Evolutionary conservation across 2,888 invertebrate genomes (phyloP), one percentile per base, ranked within the genome.

Genomic region (Nymphalis c-album): DNA sequence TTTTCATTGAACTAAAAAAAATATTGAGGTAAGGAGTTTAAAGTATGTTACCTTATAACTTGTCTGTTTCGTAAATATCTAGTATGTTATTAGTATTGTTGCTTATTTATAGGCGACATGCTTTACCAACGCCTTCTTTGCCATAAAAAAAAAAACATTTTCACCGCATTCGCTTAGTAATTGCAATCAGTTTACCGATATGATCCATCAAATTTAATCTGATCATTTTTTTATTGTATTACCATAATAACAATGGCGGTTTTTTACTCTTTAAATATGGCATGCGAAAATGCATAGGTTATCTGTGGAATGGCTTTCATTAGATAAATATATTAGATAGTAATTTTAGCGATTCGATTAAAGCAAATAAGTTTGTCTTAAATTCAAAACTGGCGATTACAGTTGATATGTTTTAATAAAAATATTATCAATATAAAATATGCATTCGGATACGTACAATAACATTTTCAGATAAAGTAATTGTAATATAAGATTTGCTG

Each of bases 81-180:
- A 40, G 2, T 31, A 13, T 13, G 13, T 13, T 40, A 2, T 40
- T 13, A 40, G 40, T 13, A 40, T 13, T 13, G 10, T 40, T 40
- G 35, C 35, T 10, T 10, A 10, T 8, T 40, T 7, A 10, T 40
- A 13, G 40, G 2, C 40, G 13, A 40, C 40, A 40, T 3, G 40
- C 13, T 40, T 40, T 40, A 40, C 40, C 13, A 40, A 40, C 40
- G 26, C 57, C 18, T 22, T 26, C 46, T 53, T 53, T 53, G 53
- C 50, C 46, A 55, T 13, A 8, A 51, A 73, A 71, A 78, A 73
- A 84, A 84, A 60, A 60, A 64, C 60, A 48, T 81, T 69, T 70
- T 61, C 70, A 67, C 67, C 69, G 57, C 60, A 68, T 47, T 67
- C 63, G 59, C 61, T 68, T 67, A 67, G 66, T 67, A 71, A 58